Conservation (phyloP, 1,140 invertebrate genomes). For the Drosophila azteca region DNA sequence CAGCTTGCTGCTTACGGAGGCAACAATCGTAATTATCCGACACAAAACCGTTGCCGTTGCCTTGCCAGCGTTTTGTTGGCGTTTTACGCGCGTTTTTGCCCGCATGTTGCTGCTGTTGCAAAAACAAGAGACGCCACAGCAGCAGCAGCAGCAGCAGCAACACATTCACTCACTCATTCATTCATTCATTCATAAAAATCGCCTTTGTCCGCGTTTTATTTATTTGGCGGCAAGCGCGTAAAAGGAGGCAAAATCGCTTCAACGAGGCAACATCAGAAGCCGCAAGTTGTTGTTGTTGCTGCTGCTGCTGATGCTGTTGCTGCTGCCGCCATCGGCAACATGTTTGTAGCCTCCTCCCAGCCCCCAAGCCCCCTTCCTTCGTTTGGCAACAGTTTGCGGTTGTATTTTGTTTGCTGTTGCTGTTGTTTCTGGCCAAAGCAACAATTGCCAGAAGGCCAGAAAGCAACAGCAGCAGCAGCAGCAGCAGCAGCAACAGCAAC, state of each 20-base stretch:
- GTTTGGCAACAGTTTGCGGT: slow-evolving; percentile 73
- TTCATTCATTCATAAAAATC: slow-evolving; percentile 5
- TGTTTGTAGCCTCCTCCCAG: slow-evolving; percentile 27
- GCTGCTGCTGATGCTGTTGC: slow-evolving; percentile 18
- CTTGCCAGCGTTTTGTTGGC: slow-evolving; percentile 28
- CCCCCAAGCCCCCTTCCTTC: slow-evolving; percentile 1
- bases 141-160: slow-evolving; percentile 35
- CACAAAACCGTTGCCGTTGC: slow-evolving; percentile 10
- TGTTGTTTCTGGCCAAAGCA: slow-evolving; percentile 61
- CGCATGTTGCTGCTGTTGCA: slow-evolving; percentile 19
- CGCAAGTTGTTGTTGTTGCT: slow-evolving; percentile 14
- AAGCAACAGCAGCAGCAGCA: slow-evolving; percentile 14
- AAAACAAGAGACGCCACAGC: slow-evolving; percentile 57
- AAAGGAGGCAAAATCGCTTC: slow-evolving; percentile 63
- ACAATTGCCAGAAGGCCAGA: slow-evolving; percentile 63
- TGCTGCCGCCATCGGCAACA: slow-evolving; percentile 24
- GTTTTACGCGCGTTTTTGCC: slow-evolving; percentile 36
- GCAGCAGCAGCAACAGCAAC: slow-evolving; percentile 28
- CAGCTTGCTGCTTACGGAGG: slow-evolving; percentile 1
- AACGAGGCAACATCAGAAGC: slow-evolving; percentile 27
- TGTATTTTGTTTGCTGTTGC: slow-evolving; percentile 30
- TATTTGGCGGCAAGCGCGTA: slow-evolving; percentile 74
- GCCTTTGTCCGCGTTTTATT: slow-evolving; percentile 71
- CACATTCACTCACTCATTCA: slow-evolving; percentile 5
- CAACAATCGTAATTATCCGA: slow-evolving; percentile 48